Evolutionary conservation across 2,888 invertebrate species (phyloP).

Genomic region (Ectropis crepuscularia): DNA sequence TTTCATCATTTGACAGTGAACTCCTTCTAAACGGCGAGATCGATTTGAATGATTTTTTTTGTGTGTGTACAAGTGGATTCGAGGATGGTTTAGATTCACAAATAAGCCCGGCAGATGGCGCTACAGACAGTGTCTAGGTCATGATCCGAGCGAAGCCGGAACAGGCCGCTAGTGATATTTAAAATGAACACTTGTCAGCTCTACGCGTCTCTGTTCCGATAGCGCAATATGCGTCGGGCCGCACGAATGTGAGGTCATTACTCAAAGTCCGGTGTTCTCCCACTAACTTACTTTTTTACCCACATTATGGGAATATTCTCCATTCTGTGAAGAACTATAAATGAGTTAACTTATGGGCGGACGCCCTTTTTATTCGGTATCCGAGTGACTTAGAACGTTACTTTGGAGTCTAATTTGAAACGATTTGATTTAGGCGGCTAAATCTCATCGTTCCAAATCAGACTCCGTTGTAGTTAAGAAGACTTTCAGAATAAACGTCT

Average conservation of each 20-base stretch:
- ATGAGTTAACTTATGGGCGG: conserved; percentile 41
- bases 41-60: too few relatives aligned
- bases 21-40: too few relatives aligned
- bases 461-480: too few relatives aligned
- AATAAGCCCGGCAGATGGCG: too few relatives aligned
- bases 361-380: conserved; percentile 14
- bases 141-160: too few relatives aligned
- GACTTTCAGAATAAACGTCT: too few relatives aligned
- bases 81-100: too few relatives aligned
- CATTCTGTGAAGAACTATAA: conserved; percentile 48
- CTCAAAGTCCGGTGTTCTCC: conserved; percentile 68
- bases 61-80: too few relatives aligned
- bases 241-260: conserved; percentile 75
- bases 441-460: too few relatives aligned
- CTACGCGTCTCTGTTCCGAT: conserved; percentile 34
- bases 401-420: background rate
- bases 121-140: too few relatives aligned
- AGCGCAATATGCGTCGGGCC: conserved; percentile 75
- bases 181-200: background rate
- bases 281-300: conserved; percentile 58
- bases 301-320: conserved; percentile 58
- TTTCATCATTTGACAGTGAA: too few relatives aligned
- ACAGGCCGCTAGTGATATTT: too few relatives aligned
- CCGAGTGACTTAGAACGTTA: background rate
- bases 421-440: background rate